Conservation (phyloP, 1,140 invertebrate genomes). For the Saccostrea echinata region DNA sequence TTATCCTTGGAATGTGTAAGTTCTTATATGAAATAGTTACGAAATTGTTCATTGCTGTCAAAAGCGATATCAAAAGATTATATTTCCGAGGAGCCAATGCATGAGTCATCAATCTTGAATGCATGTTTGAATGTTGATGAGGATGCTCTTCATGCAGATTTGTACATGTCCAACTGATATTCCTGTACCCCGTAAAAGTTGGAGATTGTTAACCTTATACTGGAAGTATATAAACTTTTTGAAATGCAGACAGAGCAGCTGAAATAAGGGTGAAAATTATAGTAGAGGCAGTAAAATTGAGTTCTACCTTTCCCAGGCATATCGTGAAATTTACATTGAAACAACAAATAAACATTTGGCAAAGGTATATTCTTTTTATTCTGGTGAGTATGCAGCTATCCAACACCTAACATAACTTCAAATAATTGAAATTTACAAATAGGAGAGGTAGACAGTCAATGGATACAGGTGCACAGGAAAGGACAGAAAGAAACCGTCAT, state of each 20-base stretch:
- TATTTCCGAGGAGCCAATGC: background rate
- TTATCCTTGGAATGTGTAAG: conserved; percentile 35
- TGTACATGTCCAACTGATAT: conserved; percentile 55
- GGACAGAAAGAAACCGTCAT: no score
- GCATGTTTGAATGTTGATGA: conserved; percentile 24
- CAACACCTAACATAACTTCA: no score
- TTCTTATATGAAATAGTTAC: conserved; percentile 17
- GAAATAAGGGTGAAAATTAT: conserved; percentile 55
- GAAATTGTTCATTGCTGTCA: conserved; percentile 40
- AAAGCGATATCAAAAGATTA: no score
- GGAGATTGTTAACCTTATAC: conserved; percentile 51
- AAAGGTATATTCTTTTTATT: conserved; percentile 52
- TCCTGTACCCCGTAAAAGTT: conserved; percentile 47
- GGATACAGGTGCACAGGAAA: no score
- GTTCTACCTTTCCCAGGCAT: conserved; percentile 36
- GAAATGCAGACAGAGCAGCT: background rate
- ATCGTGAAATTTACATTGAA: conserved; percentile 18
- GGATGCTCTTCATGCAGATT: conserved; percentile 30
- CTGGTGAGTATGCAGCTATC: conserved; percentile 40
- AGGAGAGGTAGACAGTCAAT: no score
- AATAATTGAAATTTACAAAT: no score
- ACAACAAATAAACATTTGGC: background rate
- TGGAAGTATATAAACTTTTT: conserved; percentile 51
- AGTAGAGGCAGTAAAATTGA: conserved; percentile 44
- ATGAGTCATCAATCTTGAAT: background rate